A percentile compares a stretch with the other conserved stretches of the same genome.
These are phyloP conservation scores for Mylabris sibirica DNA, from an alignment of 2,888 invertebrate species.

Conservation along the genomic window DNA sequence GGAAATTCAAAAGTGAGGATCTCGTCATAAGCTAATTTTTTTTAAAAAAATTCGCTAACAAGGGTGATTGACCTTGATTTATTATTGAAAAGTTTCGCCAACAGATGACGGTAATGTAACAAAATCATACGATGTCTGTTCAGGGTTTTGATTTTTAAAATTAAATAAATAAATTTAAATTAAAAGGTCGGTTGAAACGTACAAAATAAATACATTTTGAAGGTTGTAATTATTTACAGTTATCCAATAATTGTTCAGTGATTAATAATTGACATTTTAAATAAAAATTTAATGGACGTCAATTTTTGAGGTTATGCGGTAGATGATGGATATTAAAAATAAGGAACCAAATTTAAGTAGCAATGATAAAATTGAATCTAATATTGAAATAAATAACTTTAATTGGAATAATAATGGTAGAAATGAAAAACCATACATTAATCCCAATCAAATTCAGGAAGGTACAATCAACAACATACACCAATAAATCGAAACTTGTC, in stretches of 20 bases:
- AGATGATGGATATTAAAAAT: not conserved
- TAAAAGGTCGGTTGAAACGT: not conserved
- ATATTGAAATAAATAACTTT: not conserved
- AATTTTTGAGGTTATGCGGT: constrained; percentile 3
- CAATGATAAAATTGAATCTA: not conserved
- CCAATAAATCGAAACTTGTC: not conserved
- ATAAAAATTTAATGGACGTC: not conserved
- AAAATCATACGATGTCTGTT: too few species aligned
- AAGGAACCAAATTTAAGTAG: not conserved
- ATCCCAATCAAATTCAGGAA: constrained; percentile 20
- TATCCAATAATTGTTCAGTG: not conserved
- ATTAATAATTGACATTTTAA: not conserved
- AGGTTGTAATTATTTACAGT: not conserved
- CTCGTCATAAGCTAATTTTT: too few species aligned
- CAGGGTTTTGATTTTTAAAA: too few species aligned
- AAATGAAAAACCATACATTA: constrained; percentile 27
- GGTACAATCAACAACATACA: not conserved
- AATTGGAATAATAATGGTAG: constrained; percentile 13
- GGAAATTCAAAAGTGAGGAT: too few species aligned
- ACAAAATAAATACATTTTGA: not conserved
- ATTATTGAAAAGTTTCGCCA: too few species aligned
- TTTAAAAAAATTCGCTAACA: too few species aligned
- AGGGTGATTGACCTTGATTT: too few species aligned
- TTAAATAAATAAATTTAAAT: not conserved
- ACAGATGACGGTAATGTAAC: too few species aligned